These are phyloP conservation scores for Pogonomyrmex barbatus DNA, from an alignment of 1,140 invertebrate species.

Conservation along the genomic window DNA sequence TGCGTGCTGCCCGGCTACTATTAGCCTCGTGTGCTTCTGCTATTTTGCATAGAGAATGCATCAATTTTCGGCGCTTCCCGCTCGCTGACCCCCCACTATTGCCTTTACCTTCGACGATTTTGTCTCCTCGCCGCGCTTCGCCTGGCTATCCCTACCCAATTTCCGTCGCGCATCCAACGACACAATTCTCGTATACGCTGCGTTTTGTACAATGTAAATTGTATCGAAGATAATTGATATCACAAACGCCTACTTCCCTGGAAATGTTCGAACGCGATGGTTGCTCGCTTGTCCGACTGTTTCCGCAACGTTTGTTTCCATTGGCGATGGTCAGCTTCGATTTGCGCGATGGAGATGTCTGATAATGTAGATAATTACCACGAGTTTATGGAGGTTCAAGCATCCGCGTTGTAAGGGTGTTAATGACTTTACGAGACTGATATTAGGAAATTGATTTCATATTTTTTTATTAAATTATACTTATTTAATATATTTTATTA, in stretches of 20 bases:
- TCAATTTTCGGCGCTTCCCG: conserved; percentile 81
- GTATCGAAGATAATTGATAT: conserved; percentile 77
- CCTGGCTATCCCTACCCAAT: conserved; percentile 37
- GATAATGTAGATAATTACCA: conserved; percentile 62
- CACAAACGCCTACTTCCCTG: conserved; percentile 41
- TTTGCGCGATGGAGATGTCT: conserved; percentile 13
- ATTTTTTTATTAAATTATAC: neutral
- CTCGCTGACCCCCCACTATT: conserved; percentile 50
- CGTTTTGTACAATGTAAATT: conserved; percentile 63
- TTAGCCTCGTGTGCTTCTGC: conserved; percentile 73
- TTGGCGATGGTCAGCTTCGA: conserved; percentile 53
- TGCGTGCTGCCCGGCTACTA: conserved; percentile 74
- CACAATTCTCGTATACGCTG: conserved; percentile 29
- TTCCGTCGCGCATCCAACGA: conserved; percentile 59
- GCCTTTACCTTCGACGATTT: conserved; percentile 64
- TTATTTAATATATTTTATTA: neutral
- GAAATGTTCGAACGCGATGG: conserved; percentile 32
- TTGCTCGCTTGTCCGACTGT: conserved; percentile 23
- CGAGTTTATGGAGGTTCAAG: conserved; percentile 25
- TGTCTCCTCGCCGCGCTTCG: conserved; percentile 27
- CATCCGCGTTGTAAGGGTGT: neutral
- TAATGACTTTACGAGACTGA: neutral
- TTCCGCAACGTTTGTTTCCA: conserved; percentile 57
- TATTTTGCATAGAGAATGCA: conserved; percentile 81
- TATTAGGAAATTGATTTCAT: neutral